Evolutionary conservation across 2,888 invertebrate species (phyloP).

Genomic region (Vanessa cardui): DNA sequence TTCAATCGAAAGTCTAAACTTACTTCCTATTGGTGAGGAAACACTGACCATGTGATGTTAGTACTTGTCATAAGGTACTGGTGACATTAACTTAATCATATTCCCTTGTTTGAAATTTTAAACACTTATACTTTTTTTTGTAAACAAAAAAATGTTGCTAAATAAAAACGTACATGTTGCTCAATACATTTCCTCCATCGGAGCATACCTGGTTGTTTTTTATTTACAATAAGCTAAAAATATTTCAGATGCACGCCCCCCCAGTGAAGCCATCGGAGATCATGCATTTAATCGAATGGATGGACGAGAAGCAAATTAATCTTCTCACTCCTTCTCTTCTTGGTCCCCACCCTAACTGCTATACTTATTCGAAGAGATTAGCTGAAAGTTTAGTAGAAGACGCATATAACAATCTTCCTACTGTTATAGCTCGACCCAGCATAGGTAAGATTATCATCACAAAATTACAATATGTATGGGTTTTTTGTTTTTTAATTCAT

Average conservation of each 20-base stretch:
- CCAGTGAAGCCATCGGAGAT: constrained; percentile 87
- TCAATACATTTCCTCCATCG: too few species aligned
- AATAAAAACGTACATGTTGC: too few species aligned
- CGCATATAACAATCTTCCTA: constrained; percentile 88
- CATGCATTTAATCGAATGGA: constrained; percentile 87
- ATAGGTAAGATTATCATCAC: constrained; percentile 85
- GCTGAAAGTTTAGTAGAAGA: constrained; percentile 92
- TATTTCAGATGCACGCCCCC: constrained; percentile 86
- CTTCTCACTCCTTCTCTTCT: constrained; percentile 86
- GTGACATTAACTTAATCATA: too few species aligned
- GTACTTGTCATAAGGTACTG: too few species aligned
- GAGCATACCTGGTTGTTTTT: background rate
- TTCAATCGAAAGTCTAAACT: too few species aligned
- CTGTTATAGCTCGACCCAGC: constrained; percentile 94
- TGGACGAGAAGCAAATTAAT: constrained; percentile 86
- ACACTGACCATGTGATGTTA: too few species aligned
- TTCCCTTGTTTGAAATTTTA: too few species aligned
- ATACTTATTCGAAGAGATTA: constrained; percentile 96
- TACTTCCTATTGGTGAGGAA: too few species aligned
- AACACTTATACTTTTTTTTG: too few species aligned
- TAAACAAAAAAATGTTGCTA: too few species aligned
- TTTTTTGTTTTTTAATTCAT: background rate
- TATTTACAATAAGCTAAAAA: background rate
- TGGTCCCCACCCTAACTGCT: constrained; percentile 94
- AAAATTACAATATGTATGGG: background rate